A percentile compares a stretch with the other conserved stretches of the same genome.
phyloP scores from a whole-genome alignment of 2,113 vertebrate species.

The Perca fluviatilis region DNA sequence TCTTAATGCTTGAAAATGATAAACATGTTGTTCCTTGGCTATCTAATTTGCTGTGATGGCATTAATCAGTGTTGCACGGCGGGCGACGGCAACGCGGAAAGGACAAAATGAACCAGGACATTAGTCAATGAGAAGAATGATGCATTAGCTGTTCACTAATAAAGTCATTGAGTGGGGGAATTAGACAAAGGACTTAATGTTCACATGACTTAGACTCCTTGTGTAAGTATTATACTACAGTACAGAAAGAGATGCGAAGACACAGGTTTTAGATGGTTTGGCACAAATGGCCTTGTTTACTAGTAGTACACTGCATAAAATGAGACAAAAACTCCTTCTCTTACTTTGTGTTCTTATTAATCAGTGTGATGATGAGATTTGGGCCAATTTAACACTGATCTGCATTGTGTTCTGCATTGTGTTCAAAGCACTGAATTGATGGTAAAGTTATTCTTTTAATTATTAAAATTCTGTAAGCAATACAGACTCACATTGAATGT shows the following conservation, averaged over 20 bases:
- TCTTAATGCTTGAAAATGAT: constrained; percentile 76
- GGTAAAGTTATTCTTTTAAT: background rate
- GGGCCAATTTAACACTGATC: background rate
- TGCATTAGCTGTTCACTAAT: constrained; percentile 72
- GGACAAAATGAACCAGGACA: constrained; percentile 79
- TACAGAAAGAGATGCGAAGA: background rate
- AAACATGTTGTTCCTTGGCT: constrained; percentile 79
- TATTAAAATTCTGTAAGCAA: background rate
- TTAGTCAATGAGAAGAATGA: constrained; percentile 80
- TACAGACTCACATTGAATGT: background rate
- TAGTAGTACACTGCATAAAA: background rate
- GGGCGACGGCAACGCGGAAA: constrained; percentile 70
- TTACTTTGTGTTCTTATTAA: background rate
- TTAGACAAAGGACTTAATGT: constrained; percentile 67
- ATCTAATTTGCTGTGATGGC: constrained; percentile 81
- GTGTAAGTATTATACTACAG: constrained; percentile 23
- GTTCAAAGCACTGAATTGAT: background rate
- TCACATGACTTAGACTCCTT: constrained; percentile 43
- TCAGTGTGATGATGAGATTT: background rate
- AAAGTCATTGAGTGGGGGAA: constrained; percentile 69
- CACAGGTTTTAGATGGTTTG: background rate
- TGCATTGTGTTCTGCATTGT: background rate
- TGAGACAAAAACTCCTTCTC: background rate
- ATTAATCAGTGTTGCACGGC: constrained; percentile 80
- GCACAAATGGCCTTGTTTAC: constrained; percentile 7